Conservation (phyloP, 2,113 vertebrate species). For the Chionis minor region DNA sequence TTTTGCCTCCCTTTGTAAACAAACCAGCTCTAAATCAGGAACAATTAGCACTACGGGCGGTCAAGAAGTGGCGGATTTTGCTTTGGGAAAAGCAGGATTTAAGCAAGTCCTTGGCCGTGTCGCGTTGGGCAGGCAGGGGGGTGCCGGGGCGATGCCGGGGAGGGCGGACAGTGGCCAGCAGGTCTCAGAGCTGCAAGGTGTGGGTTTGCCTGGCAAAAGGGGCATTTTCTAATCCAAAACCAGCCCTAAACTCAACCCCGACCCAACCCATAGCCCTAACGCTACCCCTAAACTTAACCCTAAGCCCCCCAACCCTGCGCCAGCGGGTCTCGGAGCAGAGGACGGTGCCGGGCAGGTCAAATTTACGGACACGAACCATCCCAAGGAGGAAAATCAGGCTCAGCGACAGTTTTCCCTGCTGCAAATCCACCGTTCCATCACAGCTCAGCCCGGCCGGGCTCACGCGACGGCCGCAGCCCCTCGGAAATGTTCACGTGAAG, state of each 20-base stretch:
- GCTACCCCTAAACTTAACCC: neutral
- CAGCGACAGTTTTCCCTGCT: neutral
- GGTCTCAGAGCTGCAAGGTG: neutral
- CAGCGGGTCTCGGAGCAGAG: neutral
- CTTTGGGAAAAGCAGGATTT: neutral
- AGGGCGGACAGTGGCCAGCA: neutral
- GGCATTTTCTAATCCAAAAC: neutral
- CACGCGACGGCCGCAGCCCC: fast-evolving
- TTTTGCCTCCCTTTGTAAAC: neutral
- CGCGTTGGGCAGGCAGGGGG: neutral
- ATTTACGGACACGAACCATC: neutral
- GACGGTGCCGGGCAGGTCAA: neutral
- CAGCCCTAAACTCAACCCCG: too few relatives aligned
- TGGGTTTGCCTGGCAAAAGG: neutral
- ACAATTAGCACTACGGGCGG: fast-evolving
- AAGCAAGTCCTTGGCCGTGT: fast-evolving
- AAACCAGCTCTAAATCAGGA: neutral
- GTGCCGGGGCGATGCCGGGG: neutral
- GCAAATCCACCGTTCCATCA: neutral
- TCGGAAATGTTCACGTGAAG: fast-evolving
- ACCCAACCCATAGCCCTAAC: neutral
- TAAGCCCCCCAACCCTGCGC: neutral
- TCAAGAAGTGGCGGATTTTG: too few relatives aligned
- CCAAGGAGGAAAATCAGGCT: neutral
- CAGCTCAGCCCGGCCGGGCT: neutral